Conservation (phyloP, 2,797 vertebrate species). For the Anisognathus igniventris region DNA sequence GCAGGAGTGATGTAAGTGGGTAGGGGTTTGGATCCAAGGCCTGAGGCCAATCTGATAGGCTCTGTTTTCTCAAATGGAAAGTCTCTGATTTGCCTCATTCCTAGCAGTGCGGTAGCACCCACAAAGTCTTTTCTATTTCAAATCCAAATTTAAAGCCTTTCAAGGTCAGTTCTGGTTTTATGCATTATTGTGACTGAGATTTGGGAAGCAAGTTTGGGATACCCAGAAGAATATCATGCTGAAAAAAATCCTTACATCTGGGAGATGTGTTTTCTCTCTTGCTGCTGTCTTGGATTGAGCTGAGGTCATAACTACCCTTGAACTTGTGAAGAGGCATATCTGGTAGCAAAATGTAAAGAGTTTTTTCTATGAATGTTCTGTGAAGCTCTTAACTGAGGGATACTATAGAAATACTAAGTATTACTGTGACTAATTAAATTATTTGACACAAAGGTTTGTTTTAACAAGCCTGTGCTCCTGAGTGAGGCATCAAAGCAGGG, state of each 20-base stretch:
- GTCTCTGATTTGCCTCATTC: conserved; percentile 35
- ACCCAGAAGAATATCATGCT: background rate
- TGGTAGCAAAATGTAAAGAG: background rate
- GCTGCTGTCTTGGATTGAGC: background rate
- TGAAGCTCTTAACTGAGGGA: background rate
- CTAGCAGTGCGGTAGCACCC: background rate
- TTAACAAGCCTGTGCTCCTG: background rate
- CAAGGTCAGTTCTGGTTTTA: background rate
- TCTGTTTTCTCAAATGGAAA: conserved; percentile 20
- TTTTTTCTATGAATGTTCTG: background rate
- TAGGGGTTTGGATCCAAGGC: background rate
- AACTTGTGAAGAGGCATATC: background rate
- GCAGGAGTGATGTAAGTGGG: background rate
- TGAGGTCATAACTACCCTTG: background rate
- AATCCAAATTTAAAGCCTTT: background rate
- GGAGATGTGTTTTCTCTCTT: background rate
- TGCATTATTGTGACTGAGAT: background rate
- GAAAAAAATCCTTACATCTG: background rate
- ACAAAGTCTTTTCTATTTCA: background rate
- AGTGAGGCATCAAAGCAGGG: background rate
- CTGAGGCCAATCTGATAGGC: background rate
- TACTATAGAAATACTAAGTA: background rate
- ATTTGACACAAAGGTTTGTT: background rate
- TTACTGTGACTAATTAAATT: background rate
- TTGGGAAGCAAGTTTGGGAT: background rate